These are phyloP conservation scores for Ammodytes dubius DNA, from an alignment of 2,113 vertebrate genomes.

Conservation along the genomic window DNA sequence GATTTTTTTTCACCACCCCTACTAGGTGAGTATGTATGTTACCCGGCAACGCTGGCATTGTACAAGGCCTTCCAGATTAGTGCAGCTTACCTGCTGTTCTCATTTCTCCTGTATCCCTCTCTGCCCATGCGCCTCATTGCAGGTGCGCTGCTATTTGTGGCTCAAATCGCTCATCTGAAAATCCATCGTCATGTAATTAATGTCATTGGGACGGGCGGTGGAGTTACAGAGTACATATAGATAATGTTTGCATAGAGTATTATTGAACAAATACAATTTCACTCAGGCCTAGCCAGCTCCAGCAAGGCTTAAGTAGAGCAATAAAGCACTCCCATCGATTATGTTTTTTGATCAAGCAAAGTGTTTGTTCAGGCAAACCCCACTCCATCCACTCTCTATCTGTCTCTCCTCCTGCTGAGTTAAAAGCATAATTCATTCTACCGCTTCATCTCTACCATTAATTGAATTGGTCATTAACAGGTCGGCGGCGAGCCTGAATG, in stretches of 20 bases:
- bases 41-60: slow-evolving; percentile 58
- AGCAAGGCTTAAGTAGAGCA: slow-evolving; percentile 32
- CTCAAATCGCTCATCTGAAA: slow-evolving; percentile 36
- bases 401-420: neutral
- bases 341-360: slow-evolving; percentile 51
- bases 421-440: neutral
- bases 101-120: neutral
- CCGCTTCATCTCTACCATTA: slow-evolving; percentile 18
- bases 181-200: slow-evolving; percentile 54
- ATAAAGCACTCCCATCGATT: slow-evolving; percentile 46
- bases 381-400: neutral
- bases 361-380: slow-evolving; percentile 30
- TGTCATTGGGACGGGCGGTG: neutral
- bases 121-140: slow-evolving; percentile 1
- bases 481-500: neutral
- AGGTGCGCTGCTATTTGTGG: slow-evolving; percentile 34
- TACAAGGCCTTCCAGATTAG: slow-evolving; percentile 60
- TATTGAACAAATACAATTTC: slow-evolving; percentile 39
- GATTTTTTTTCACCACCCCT: too few species aligned
- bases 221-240: neutral
- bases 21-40: slow-evolving; percentile 58
- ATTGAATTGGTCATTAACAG: slow-evolving; percentile 37
- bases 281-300: neutral
- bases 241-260: neutral
- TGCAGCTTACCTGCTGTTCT: slow-evolving; percentile 63